Conservation (phyloP, 2,797 vertebrate species). For the Siniperca scherzeri region DNA sequence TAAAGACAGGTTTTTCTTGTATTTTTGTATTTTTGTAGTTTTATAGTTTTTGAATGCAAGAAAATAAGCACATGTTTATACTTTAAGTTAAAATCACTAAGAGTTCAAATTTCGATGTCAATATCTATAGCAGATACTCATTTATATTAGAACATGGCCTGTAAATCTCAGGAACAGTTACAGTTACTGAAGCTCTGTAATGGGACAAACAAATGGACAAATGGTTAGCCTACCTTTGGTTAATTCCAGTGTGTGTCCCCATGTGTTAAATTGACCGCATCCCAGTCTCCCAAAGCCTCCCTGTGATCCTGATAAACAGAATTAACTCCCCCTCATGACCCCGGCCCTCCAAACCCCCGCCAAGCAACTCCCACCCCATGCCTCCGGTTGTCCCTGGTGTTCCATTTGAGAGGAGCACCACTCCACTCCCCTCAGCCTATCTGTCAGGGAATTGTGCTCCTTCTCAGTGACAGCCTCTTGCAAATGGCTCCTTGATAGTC, state of each 20-base stretch:
- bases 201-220: constrained; percentile 51
- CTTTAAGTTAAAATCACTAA: background rate
- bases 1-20: no score
- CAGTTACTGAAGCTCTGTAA: constrained; percentile 9
- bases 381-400: constrained; percentile 61
- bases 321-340: constrained; percentile 65
- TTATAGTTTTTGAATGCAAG: no score
- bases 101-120: background rate
- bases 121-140: rapidly evolving
- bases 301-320: constrained; percentile 77
- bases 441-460: constrained; percentile 50
- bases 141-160: background rate
- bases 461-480: constrained; percentile 70
- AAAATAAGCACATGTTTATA: background rate
- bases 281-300: constrained; percentile 59
- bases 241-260: constrained; percentile 62
- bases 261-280: constrained; percentile 74
- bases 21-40: no score
- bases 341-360: background rate
- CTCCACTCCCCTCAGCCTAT: constrained; percentile 42
- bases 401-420: constrained; percentile 37
- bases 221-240: constrained; percentile 49
- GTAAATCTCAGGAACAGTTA: background rate
- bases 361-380: constrained; percentile 31
- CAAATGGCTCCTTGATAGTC: constrained; percentile 74